Conservation (phyloP, 2,113 vertebrate genomes). For the Dasyornis broadbenti region DNA sequence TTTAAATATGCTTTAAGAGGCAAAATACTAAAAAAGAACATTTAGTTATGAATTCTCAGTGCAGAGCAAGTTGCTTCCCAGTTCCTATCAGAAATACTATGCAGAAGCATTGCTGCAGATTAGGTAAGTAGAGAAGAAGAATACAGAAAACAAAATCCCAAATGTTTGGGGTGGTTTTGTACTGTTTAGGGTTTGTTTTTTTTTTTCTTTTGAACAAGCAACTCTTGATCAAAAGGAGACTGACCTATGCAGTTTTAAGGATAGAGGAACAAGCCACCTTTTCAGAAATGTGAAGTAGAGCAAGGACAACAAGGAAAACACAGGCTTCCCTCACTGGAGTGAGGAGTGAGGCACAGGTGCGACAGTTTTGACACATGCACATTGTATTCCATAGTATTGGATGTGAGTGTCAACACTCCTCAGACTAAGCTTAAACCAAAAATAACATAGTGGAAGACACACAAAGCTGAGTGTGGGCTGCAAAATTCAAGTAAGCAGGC, state of each 20-base stretch:
- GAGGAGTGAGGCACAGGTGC: neutral
- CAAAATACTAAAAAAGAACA: neutral
- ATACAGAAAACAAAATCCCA: neutral
- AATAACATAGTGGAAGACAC: neutral
- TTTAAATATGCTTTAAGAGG: slow-evolving; percentile 1
- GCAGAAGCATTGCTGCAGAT: neutral
- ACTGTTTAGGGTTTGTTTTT: neutral
- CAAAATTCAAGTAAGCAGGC: neutral
- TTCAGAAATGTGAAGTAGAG: neutral
- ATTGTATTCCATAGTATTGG: neutral
- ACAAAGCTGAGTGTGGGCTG: neutral
- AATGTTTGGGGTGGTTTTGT: neutral
- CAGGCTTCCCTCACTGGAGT: neutral
- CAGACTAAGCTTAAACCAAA: neutral
- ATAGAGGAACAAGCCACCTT: neutral
- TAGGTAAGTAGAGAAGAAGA: neutral
- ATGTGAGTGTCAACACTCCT: neutral
- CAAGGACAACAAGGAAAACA: neutral
- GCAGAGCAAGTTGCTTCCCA: neutral
- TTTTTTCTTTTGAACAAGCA: neutral
- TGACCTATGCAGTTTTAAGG: neutral
- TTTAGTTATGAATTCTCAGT: neutral
- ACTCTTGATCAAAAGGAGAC: neutral
- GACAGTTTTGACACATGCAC: neutral
- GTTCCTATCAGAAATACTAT: neutral